Conservation (phyloP, 2,113 vertebrate species). For the Bostrychus sinensis region DNA sequence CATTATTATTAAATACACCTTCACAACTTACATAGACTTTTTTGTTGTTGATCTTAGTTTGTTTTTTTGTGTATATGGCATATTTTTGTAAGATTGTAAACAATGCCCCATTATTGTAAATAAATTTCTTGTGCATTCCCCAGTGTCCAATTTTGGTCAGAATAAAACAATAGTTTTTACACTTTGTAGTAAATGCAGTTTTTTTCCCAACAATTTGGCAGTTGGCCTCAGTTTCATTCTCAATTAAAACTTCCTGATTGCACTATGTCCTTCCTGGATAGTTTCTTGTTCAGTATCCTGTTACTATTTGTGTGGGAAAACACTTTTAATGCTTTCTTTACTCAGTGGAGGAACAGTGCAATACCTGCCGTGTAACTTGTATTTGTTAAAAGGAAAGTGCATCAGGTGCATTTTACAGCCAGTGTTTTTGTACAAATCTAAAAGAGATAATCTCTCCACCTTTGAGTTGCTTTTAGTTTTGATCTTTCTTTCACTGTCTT, state of each 20-base stretch:
- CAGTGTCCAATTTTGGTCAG: background rate
- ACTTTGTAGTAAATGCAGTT: background rate
- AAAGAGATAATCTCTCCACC: background rate
- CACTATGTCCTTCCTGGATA: background rate
- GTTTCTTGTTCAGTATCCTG: background rate
- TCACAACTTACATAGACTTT: background rate
- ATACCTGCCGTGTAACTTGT: background rate
- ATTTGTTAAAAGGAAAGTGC: background rate
- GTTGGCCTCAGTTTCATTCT: no score
- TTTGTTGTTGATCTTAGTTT: background rate
- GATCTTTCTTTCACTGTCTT: background rate
- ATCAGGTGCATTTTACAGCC: background rate
- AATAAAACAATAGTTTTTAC: no score
- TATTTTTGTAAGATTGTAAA: constrained; percentile 12
- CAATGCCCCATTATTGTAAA: constrained; percentile 32
- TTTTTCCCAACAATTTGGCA: no score
- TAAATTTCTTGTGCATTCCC: constrained; percentile 29
- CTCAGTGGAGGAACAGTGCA: background rate
- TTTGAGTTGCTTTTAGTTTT: background rate
- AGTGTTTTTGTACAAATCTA: background rate
- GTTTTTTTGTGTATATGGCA: background rate
- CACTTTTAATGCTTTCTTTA: background rate
- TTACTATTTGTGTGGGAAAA: background rate
- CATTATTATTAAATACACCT: background rate
- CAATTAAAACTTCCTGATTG: background rate